Percentiles rank a stretch among this genome's conserved stretches.
phyloP scores from a whole-genome alignment of 2,888 invertebrate genomes.

The Ochropleura plecta region DNA sequence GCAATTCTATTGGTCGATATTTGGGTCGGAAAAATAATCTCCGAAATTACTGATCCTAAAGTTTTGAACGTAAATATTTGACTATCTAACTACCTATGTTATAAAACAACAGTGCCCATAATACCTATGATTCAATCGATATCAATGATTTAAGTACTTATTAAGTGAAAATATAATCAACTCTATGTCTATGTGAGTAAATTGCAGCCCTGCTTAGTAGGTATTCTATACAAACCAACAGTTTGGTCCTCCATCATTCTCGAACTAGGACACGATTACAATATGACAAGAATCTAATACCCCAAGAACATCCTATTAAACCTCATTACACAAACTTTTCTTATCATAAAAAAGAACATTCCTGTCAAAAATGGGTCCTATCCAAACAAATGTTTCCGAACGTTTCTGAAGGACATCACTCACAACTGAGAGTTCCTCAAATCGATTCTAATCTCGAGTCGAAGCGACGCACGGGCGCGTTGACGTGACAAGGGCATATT shows the following conservation, averaged over 20 bases:
- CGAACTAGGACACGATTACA: background rate
- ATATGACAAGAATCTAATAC: conserved; percentile 20
- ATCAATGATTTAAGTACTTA: too few relatives aligned
- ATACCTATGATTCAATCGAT: too few relatives aligned
- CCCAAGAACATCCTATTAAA: conserved; percentile 16
- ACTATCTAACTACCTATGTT: too few relatives aligned
- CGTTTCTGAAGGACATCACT: conserved; percentile 48
- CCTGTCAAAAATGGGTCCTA: conserved; percentile 31
- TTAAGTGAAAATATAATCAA: too few relatives aligned
- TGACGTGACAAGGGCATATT: conserved; percentile 67
- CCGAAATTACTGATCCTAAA: too few relatives aligned
- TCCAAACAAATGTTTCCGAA: conserved; percentile 52
- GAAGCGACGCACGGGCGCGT: conserved; percentile 45
- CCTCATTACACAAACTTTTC: conserved; percentile 6
- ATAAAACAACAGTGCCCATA: too few relatives aligned
- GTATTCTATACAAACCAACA: background rate
- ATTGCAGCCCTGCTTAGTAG: background rate
- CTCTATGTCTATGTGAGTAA: too few relatives aligned
- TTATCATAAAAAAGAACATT: conserved; percentile 14
- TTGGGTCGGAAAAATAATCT: too few relatives aligned
- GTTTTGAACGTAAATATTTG: too few relatives aligned
- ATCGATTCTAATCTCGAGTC: conserved; percentile 60
- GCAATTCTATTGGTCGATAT: too few relatives aligned
- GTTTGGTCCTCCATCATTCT: background rate
- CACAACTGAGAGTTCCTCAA: conserved; percentile 40